phyloP scores from a whole-genome alignment of 2,113 vertebrate genomes.

The Marcusenius ussheri region DNA sequence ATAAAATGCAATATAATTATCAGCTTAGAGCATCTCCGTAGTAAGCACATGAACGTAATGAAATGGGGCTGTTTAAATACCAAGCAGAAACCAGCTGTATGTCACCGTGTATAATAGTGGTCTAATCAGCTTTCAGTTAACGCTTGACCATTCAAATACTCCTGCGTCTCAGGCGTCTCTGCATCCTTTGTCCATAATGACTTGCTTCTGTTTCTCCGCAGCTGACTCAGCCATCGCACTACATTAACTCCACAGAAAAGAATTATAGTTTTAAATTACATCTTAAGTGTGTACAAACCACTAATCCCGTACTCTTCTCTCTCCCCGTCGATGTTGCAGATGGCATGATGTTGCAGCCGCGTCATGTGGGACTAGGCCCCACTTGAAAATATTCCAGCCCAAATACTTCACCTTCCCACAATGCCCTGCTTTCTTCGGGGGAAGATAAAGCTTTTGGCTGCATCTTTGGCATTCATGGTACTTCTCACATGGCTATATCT shows the following conservation, averaged over 20 bases:
- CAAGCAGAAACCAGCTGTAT: neutral
- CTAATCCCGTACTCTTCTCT: neutral
- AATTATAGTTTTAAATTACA: neutral
- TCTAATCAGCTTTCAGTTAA: neutral
- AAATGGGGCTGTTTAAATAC: neutral
- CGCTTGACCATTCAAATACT: neutral
- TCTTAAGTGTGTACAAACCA: neutral
- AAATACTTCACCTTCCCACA: constrained; percentile 48
- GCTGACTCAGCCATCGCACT: neutral
- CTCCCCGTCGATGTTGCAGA: constrained; percentile 38
- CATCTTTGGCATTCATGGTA: constrained; percentile 64
- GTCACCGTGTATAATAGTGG: neutral
- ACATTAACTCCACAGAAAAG: neutral
- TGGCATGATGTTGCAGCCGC: constrained; percentile 68
- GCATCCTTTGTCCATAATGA: neutral
- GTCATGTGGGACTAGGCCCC: constrained; percentile 59
- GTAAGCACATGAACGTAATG: neutral
- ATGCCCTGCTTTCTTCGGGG: constrained; percentile 76
- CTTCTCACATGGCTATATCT: constrained; percentile 80
- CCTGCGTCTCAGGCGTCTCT: neutral
- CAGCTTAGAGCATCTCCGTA: neutral
- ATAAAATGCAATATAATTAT: neutral
- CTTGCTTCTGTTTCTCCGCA: neutral
- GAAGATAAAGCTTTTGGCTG: constrained; percentile 74
- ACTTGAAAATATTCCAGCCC: constrained; percentile 58